A percentile compares a stretch with the other conserved stretches of the same genome.
Evolutionary conservation across 2,113 vertebrate genomes (phyloP).

Genomic region (Glareola pratincola): DNA sequence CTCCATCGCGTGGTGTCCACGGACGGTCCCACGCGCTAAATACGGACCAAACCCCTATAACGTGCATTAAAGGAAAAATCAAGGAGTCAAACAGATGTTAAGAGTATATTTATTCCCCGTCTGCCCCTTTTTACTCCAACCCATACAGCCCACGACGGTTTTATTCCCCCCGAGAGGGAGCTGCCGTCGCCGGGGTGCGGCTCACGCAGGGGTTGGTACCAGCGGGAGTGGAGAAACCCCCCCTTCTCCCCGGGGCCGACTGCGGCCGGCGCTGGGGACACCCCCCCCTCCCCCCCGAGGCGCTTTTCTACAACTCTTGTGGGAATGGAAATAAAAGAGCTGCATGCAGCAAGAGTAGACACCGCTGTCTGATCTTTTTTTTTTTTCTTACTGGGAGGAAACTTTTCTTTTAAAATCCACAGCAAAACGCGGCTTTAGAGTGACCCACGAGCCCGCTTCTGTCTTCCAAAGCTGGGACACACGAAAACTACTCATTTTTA

Average conservation of each 20-base stretch:
- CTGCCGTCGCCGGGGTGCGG: neutral
- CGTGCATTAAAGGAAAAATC: neutral
- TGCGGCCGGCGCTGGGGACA: slow-evolving; percentile 21
- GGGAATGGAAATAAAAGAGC: slow-evolving; percentile 79
- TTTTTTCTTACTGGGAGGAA: rapidly evolving
- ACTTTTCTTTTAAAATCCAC: rapidly evolving
- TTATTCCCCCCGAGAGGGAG: neutral
- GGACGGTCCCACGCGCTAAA: rapidly evolving
- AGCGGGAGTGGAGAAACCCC: neutral
- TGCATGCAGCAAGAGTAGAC: slow-evolving; percentile 81
- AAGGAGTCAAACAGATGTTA: neutral
- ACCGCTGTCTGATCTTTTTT: rapidly evolving
- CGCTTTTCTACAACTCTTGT: slow-evolving; percentile 77
- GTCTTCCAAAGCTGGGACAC: neutral
- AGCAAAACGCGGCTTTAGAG: neutral
- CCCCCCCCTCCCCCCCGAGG: slow-evolving; percentile 18
- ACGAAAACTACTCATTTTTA: neutral
- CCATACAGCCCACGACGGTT: rapidly evolving
- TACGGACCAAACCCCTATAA: neutral
- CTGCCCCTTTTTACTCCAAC: neutral
- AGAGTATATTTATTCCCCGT: neutral
- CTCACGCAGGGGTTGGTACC: neutral
- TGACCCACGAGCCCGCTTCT: rapidly evolving
- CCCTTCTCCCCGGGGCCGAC: slow-evolving; percentile 8
- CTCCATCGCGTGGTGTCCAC: neutral